Evolutionary conservation across 1,140 invertebrate species (phyloP).

Genomic region (Ceratina calcarata): DNA sequence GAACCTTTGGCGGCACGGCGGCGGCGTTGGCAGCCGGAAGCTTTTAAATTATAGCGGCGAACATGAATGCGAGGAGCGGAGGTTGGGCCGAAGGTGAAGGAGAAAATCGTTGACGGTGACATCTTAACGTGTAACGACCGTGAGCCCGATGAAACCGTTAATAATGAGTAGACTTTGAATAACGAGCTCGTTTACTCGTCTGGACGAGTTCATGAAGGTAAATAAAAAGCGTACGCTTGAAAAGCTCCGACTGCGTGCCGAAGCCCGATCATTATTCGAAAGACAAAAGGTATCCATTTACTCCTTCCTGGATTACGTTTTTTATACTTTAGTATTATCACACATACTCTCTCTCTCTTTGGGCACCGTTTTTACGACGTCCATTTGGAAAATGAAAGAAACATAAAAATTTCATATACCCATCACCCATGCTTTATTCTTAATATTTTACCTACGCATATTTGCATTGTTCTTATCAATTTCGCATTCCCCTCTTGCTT

Average conservation of each 20-base stretch:
- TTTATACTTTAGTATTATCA: not conserved
- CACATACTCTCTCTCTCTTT: too few species aligned
- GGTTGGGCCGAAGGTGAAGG: conserved; percentile 29
- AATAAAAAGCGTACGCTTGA: not conserved
- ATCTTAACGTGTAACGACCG: conserved; percentile 24
- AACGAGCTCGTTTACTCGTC: conserved; percentile 21
- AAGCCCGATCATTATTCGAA: not conserved
- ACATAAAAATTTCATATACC: too few species aligned
- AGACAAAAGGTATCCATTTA: not conserved
- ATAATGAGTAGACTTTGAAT: conserved; percentile 22
- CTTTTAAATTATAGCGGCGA: conserved; percentile 38
- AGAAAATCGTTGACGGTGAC: conserved; percentile 50
- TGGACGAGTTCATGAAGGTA: not conserved
- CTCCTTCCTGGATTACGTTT: not conserved
- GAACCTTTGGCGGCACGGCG: not conserved
- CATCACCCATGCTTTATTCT: too few species aligned
- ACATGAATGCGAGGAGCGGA: conserved; percentile 31
- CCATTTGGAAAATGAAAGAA: too few species aligned
- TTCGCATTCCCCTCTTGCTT: not conserved
- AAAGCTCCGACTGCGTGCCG: not conserved
- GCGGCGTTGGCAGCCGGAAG: conserved; percentile 1
- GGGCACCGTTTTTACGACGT: too few species aligned
- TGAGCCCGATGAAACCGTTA: conserved; percentile 17
- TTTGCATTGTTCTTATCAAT: not conserved
- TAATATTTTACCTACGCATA: too few species aligned